Base-by-base conservation (phyloP, 2,797 vertebrate genomes). In the Schizothorax lantsangensis region DNA sequence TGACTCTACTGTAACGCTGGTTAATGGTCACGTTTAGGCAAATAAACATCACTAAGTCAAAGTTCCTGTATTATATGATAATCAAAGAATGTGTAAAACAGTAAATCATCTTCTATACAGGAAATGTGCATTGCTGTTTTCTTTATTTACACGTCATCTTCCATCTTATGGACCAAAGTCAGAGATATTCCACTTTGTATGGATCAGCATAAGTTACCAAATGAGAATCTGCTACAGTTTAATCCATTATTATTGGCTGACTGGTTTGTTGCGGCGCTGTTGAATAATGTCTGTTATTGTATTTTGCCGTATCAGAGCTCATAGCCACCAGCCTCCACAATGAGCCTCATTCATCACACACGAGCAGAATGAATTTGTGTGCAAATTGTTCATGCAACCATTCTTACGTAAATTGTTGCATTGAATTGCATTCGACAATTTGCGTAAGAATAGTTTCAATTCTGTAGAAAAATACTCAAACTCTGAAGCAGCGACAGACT, bases 401-500 rank as follows among this genome's bases (percentile, higher is more conserved):
- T 69, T 38, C 21, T 38, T 36, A 40, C n/a, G n/a, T 80, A 64
- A 68, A 49, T 68, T 12, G 43, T 47, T 30, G n/a, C 45, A 49
- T 3, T 80, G 78, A 80, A 66, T 66, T 80, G n/a, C 43, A 45
- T 47, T 66, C 9, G 5, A 59, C 68, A 83, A 43, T 54, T 54
- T 59, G 38, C 68, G 49, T 57, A 59, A 54, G 23, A 59, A 83
- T 62, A 79, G 77, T 43, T 81, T 81, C 10, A 23, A 8, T 64
- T 75, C n/a, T 15, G 19, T 11, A 75, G 36, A 17, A 36, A 84
- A 38, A 75, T 33, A 15, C 69, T 36, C 40, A 23, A 74, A 45
- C 71, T 59, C 49, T 62, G 26, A 59, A 64, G 40, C 59, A 7
- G 10, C 40, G 6, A 49, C 62, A 84, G 73, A 36, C 33, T 47